phyloP scores from a whole-genome alignment of 1,140 invertebrate genomes.

The Calephelis nemesis region DNA sequence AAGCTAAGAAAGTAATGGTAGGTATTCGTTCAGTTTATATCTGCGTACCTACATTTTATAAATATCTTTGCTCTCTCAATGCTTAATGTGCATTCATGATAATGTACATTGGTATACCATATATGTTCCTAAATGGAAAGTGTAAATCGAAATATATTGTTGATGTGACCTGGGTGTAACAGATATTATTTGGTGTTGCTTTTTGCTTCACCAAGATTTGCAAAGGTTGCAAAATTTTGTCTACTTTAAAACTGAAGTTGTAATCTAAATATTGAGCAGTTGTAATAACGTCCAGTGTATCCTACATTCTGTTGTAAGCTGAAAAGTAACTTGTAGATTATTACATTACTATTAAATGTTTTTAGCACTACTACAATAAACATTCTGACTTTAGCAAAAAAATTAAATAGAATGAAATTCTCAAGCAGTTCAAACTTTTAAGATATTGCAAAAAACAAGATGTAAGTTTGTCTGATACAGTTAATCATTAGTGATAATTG shows the following conservation, averaged over 20 bases:
- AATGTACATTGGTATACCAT: constrained; percentile 52
- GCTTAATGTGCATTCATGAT: constrained; percentile 61
- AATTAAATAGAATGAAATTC: constrained; percentile 19
- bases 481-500: constrained; percentile 13
- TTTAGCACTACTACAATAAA: constrained; percentile 14
- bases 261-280: background rate
- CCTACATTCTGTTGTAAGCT: constrained; percentile 20
- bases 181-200: constrained; percentile 43
- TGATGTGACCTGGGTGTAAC: constrained; percentile 77
- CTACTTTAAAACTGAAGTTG: background rate
- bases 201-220: constrained; percentile 60
- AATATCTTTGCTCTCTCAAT: constrained; percentile 45
- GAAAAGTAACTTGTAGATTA: constrained; percentile 25
- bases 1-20: constrained; percentile 72
- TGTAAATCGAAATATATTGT: constrained; percentile 55
- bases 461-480: constrained; percentile 6
- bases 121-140: constrained; percentile 53
- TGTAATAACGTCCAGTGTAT: constrained; percentile 7
- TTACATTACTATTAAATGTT: constrained; percentile 11
- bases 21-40: constrained; percentile 51
- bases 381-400: constrained; percentile 8
- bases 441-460: constrained; percentile 6
- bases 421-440: constrained; percentile 18
- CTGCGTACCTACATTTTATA: constrained; percentile 44
- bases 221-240: constrained; percentile 43